Evolutionary conservation across 2,888 invertebrate genomes (phyloP), one percentile per base, ranked within the genome.

Genomic region (Tetranychus truncatus): DNA sequence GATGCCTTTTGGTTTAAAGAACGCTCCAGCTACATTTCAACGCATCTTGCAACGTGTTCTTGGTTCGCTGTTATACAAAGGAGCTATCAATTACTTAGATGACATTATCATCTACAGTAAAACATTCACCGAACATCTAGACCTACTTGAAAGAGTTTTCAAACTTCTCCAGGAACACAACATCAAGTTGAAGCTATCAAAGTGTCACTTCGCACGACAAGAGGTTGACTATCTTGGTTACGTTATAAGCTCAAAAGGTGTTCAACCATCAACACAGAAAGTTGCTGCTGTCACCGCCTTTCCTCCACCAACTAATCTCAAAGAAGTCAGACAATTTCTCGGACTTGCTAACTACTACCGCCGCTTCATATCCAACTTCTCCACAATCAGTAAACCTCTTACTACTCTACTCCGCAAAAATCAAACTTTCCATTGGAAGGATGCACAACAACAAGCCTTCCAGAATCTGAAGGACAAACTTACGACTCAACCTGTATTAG

Each of bases 311-410:
- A 71, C 45, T 34, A 18, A 66, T n/a, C 46, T 46, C n/a, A 74
- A 24, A 8, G 44, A 24, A 8, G 44, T 72, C 6, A 24, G 24
- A 34, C 34, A 44, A 5, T 77, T 77, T 15, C 65, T 77, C 24
- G 77, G 77, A 1, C 71, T 78, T 5, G 55, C 69, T 24, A 76
- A 77, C 18, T 80, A 78, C 71, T 80, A 79, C 44, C 75, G 79
- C 7, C 74, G 76, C 21, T 79, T 78, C 55, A 76, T 80, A 9
- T 65, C 69, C 4, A 73, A 73, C 45, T 34, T 55, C 15, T 15
- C 45, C 15, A 45, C 75, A 71, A 45, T 72, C 4, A n/a, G 71
- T 1, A 9, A 18, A n/a, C 76, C 76, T 20, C n/a, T 75, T 9
- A 65, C 72, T 34, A 3, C 11, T 6, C 20, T 76, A 3, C 55